A percentile compares a stretch with the other conserved stretches of the same genome.
Conservation (phyloP, 1,140 invertebrate genomes). For the Bombus pyrosoma region DNA sequence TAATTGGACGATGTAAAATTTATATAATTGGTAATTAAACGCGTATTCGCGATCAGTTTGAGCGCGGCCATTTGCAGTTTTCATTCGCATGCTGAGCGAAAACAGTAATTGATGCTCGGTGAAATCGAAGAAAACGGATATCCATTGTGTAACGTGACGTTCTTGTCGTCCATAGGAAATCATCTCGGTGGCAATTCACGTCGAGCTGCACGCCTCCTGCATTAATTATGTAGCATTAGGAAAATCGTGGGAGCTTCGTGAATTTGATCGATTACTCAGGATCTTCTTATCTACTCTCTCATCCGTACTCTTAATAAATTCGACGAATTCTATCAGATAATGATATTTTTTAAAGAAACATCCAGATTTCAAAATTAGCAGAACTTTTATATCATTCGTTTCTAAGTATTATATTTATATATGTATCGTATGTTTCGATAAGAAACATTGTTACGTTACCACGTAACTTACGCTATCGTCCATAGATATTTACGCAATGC, state of each 20-base stretch:
- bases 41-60: not conserved
- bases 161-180: constrained; percentile 56
- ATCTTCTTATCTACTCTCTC: constrained; percentile 3
- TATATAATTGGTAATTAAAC: constrained; percentile 24
- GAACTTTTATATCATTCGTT: not conserved
- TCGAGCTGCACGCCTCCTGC: constrained; percentile 30
- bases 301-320: not conserved
- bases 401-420: not conserved
- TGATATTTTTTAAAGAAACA: not conserved
- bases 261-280: constrained; percentile 39
- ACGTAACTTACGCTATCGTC: too few species aligned
- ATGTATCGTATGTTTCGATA: not conserved
- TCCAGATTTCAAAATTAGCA: not conserved
- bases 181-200: constrained; percentile 50
- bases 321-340: not conserved
- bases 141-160: constrained; percentile 57
- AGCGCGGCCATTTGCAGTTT: constrained; percentile 27
- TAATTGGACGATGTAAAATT: not conserved
- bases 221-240: constrained; percentile 45
- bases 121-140: constrained; percentile 72
- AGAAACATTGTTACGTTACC: too few species aligned
- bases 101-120: constrained; percentile 35
- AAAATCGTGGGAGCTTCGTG: constrained; percentile 26
- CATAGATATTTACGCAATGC: not conserved
- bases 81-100: constrained; percentile 31